Evolutionary conservation across 1,140 invertebrate species (phyloP).

Genomic region (Zaprionus tsacasi): DNA sequence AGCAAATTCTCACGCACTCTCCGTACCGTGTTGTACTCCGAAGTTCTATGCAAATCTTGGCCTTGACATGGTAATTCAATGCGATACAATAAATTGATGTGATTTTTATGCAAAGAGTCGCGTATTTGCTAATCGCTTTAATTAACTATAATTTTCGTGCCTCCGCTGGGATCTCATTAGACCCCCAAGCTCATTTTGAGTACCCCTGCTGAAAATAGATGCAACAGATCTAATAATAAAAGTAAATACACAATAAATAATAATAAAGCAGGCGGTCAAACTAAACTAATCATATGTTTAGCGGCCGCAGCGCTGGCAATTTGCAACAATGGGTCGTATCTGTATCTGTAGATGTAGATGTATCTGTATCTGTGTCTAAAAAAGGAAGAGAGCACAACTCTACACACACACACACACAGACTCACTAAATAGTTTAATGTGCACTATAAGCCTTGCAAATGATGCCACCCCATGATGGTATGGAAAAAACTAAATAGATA

Average conservation of each 20-base stretch:
- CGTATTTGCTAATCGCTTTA: slow-evolving; percentile 64
- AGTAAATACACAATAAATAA: slow-evolving; percentile 79
- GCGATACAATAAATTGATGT: slow-evolving; percentile 75
- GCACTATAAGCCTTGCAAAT: slow-evolving; percentile 71
- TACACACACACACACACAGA: slow-evolving; percentile 49
- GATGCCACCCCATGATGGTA: slow-evolving; percentile 70
- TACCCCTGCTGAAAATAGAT: slow-evolving; percentile 58
- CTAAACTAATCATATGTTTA: slow-evolving; percentile 74
- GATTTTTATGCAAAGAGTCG: slow-evolving; percentile 67
- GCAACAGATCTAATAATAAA: slow-evolving; percentile 73
- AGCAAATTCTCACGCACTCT: slow-evolving; percentile 62
- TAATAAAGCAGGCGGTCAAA: slow-evolving; percentile 60
- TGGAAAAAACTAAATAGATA: slow-evolving; percentile 52
- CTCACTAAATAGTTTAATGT: slow-evolving; percentile 75
- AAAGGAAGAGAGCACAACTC: slow-evolving; percentile 50
- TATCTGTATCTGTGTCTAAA: slow-evolving; percentile 48
- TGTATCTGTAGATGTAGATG: slow-evolving; percentile 45
- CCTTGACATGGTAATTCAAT: slow-evolving; percentile 70
- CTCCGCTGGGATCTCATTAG: slow-evolving; percentile 23
- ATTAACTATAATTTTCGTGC: slow-evolving; percentile 67
- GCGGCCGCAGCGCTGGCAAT: slow-evolving; percentile 54
- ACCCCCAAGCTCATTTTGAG: too few species aligned
- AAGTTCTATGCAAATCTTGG: slow-evolving; percentile 68
- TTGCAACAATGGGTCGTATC: slow-evolving; percentile 69
- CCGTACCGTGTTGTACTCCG: slow-evolving; percentile 29